Evolutionary conservation across 2,113 vertebrate genomes (phyloP).

Genomic region (Eubucco bourcierii): DNA sequence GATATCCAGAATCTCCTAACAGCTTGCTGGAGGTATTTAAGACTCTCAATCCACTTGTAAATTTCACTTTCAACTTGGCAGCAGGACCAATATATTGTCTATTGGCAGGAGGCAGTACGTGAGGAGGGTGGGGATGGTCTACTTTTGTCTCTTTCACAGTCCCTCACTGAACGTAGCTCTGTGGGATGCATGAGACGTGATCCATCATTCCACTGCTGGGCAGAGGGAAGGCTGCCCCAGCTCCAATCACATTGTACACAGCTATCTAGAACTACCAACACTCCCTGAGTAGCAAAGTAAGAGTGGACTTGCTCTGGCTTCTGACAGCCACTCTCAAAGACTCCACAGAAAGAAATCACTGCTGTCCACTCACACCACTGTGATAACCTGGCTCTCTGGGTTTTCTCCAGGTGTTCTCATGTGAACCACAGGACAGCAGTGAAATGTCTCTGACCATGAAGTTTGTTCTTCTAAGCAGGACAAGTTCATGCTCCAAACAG

Average conservation of each 20-base stretch:
- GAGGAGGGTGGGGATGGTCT: background rate
- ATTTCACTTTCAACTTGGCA: background rate
- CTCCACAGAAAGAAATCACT: background rate
- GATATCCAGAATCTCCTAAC: background rate
- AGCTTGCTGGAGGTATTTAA: background rate
- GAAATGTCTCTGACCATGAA: background rate
- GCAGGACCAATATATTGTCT: background rate
- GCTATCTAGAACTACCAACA: background rate
- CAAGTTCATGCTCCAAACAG: background rate
- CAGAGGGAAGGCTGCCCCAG: background rate
- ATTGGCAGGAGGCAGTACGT: background rate
- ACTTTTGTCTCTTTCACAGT: background rate
- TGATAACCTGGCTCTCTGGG: background rate
- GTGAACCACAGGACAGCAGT: background rate
- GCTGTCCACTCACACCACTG: background rate
- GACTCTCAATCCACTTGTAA: background rate
- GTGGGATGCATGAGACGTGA: background rate
- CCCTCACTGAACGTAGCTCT: background rate
- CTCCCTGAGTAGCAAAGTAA: background rate
- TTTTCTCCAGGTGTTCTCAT: background rate
- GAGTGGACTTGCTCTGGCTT: background rate
- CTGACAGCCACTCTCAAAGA: background rate
- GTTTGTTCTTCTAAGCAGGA: background rate
- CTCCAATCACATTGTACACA: background rate
- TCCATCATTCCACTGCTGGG: background rate